phyloP scores from a whole-genome alignment of 2,888 invertebrate species.

The Morpho deidamia region DNA sequence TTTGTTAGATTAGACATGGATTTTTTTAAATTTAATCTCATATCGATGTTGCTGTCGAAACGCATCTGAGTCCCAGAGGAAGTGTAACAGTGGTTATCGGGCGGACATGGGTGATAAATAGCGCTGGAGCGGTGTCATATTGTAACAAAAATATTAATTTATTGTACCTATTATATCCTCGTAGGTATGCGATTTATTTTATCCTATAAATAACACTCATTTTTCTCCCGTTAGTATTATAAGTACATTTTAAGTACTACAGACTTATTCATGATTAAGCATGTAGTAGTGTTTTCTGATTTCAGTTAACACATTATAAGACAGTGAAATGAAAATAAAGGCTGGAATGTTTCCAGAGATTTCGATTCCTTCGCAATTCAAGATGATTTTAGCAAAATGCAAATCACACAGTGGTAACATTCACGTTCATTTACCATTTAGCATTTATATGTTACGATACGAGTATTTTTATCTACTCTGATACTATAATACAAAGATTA shows the following conservation, averaged over 20 bases:
- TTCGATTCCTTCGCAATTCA: constrained; percentile 35
- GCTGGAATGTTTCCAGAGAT: constrained; percentile 40
- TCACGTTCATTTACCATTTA: constrained; percentile 6
- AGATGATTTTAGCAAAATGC: constrained; percentile 47
- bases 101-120: constrained; percentile 42
- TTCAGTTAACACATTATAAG: constrained; percentile 4
- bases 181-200: constrained; percentile 14
- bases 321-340: constrained; percentile 34
- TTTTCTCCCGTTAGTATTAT: not conserved
- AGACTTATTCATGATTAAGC: too few species aligned
- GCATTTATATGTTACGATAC: not conserved
- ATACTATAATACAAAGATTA: too few species aligned
- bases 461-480: too few species aligned
- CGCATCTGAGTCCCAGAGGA: constrained; percentile 36
- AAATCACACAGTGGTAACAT: constrained; percentile 45
- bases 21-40: constrained; percentile 1
- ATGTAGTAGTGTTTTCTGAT: not conserved
- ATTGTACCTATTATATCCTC: constrained; percentile 25
- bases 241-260: too few species aligned
- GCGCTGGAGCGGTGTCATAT: constrained; percentile 22
- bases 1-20: too few species aligned
- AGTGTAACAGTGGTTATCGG: constrained; percentile 37
- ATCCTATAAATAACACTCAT: not conserved
- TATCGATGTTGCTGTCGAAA: constrained; percentile 19
- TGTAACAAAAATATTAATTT: constrained; percentile 29